phyloP scores from a whole-genome alignment of 2,888 invertebrate species.

The Melanotus villosus region DNA sequence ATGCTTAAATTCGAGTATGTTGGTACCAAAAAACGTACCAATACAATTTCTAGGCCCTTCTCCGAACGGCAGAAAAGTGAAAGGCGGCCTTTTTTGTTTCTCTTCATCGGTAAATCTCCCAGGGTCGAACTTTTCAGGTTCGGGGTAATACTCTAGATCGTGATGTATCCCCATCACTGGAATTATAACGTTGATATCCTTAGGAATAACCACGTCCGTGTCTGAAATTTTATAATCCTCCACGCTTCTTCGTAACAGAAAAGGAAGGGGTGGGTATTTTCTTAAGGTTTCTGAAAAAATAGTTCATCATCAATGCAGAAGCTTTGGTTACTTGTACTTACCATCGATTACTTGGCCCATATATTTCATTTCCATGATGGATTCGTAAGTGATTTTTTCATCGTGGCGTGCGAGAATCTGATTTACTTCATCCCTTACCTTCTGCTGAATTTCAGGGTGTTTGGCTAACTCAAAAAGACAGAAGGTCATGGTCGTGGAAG shows the following conservation, averaged over 20 bases:
- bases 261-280: conserved; percentile 58
- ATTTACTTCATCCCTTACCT: conserved; percentile 69
- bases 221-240: conserved; percentile 56
- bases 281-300: conserved; percentile 56
- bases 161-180: conserved; percentile 54
- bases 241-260: conserved; percentile 52
- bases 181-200: conserved; percentile 48
- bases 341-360: conserved; percentile 72
- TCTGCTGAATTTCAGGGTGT: conserved; percentile 70
- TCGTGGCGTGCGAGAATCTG: conserved; percentile 66
- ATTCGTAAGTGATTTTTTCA: conserved; percentile 71
- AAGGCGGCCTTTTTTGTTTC: neutral
- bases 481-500: conserved; percentile 74
- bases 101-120: conserved; percentile 25
- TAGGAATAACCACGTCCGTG: too few relatives aligned
- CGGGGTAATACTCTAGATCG: conserved; percentile 6
- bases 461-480: conserved; percentile 71
- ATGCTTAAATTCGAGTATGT: too few relatives aligned
- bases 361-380: conserved; percentile 72
- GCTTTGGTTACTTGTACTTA: conserved; percentile 55
- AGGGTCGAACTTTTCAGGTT: conserved; percentile 28
- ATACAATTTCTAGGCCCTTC: neutral
- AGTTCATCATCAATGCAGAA: neutral
- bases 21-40: neutral
- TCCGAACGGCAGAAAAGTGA: neutral